Evolutionary conservation across 2,797 vertebrate genomes (phyloP).

Genomic region (Meda fulgida): DNA sequence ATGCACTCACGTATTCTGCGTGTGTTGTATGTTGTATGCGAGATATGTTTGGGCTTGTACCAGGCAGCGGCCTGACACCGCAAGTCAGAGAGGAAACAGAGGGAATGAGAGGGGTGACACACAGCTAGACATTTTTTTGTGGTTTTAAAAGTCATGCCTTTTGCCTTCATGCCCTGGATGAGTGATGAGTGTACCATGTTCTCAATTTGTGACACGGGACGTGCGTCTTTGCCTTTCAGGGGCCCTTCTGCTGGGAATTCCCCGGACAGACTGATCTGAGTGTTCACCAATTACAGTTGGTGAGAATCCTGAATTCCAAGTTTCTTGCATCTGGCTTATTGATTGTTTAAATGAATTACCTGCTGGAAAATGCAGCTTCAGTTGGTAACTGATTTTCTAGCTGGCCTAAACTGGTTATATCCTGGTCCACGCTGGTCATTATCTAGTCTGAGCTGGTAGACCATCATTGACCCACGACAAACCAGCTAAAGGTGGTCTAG

Average conservation of each 20-base stretch:
- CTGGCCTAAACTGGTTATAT: background rate
- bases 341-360: conserved; percentile 68
- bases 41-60: conserved; percentile 50
- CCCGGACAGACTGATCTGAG: conserved; percentile 84
- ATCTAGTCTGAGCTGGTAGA: background rate
- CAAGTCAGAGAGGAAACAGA: conserved; percentile 22
- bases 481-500: background rate
- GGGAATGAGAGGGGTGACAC: conserved; percentile 56
- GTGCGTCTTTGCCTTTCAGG: conserved; percentile 86
- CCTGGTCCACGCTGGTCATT: conserved; percentile 1
- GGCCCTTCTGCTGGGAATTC: conserved; percentile 85
- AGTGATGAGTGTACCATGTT: conserved; percentile 67
- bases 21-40: conserved; percentile 63
- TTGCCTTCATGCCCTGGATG: conserved; percentile 71
- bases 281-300: conserved; percentile 87
- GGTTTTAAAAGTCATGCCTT: conserved; percentile 68
- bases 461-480: background rate
- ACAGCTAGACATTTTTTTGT: conserved; percentile 43
- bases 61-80: conserved; percentile 60
- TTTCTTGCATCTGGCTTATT: conserved; percentile 74
- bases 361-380: conserved; percentile 21
- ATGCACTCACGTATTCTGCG: conserved; percentile 64
- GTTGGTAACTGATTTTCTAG: conserved; percentile 59
- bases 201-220: conserved; percentile 84
- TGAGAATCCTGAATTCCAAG: conserved; percentile 80